Evolutionary conservation across 2,888 invertebrate genomes (phyloP), one percentile per base, ranked within the genome.

Genomic region (Caenorhabditis becei): DNA sequence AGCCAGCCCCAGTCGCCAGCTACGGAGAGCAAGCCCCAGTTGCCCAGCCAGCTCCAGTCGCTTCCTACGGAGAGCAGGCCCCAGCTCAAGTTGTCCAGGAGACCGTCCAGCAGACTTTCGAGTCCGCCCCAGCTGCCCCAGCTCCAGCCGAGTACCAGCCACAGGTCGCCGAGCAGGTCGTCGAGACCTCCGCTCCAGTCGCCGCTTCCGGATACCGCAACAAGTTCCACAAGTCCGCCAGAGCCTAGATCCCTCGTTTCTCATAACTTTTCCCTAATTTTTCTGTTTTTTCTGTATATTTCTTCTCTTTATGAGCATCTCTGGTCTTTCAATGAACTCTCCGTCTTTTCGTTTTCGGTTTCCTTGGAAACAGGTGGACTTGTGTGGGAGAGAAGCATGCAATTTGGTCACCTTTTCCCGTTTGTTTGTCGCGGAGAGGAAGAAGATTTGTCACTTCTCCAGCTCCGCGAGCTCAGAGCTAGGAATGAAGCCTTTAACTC

Each of bases 181-280:
- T 63, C 24, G 49, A 58, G 5, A 51, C 63, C 16, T 23, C 65
- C 65, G 78, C 78, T 18, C 78, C 70, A 65, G 65, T 49, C 35
- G 66, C 66, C 72, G 54, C 54, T 18, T 72, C 72, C 72, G 59
- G 69, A 72, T 78, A 78, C 71, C 63, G 78, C 63, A 58, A 61
- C 35, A 70, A 65, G 58, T 74, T 65, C 72, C 69, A 80, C 63
- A 74, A 74, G 74, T 62, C 74, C 47, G 80, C 80, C 53, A 80
- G 69, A 65, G 80, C 63, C 28, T 80, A 80, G 69, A 74, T 70
- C 53, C 62, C 35, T 61, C 51, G n/a, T n/a, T n/a, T n/a, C n/a
- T n/a, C n/a, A n/a, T n/a, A n/a, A n/a, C n/a, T 51, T 37, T 58
- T 8, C n/a, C 41, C n/a, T 47, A 28, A 4, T 24, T 54, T 59